Percentiles rank a stretch among this genome's conserved stretches.
These are phyloP conservation scores for Lucilia sericata DNA, from an alignment of 1,140 invertebrate genomes.

Conservation along the genomic window DNA sequence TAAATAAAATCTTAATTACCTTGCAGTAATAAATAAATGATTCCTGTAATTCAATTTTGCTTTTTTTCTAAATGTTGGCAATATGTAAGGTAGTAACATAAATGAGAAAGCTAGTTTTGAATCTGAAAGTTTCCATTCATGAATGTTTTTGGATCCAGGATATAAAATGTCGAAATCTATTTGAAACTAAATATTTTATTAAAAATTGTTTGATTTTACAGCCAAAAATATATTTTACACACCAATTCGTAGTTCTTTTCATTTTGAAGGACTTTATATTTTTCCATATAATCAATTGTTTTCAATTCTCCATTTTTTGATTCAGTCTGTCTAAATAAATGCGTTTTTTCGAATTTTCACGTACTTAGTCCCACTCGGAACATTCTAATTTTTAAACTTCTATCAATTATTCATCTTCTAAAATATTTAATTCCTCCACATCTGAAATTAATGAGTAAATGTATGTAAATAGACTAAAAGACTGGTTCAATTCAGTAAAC, in stretches of 20 bases:
- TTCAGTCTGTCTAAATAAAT: background rate
- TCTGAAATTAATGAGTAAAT: too few species aligned
- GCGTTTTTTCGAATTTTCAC: background rate
- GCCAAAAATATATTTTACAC: background rate
- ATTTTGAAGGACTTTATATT: constrained; percentile 6
- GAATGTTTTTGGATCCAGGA: background rate
- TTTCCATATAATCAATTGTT: background rate
- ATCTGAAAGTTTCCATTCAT: constrained; percentile 22
- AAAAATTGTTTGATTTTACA: background rate
- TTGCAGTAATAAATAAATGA: constrained; percentile 19
- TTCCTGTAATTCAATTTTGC: background rate
- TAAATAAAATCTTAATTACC: background rate
- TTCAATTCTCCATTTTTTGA: background rate
- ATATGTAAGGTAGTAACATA: background rate
- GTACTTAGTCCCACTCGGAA: background rate
- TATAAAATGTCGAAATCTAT: background rate
- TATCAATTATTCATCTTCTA: background rate
- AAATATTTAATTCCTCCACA: too few species aligned
- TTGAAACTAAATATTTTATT: background rate
- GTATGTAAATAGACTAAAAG: too few species aligned
- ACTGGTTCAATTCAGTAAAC: too few species aligned
- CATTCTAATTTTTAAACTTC: background rate
- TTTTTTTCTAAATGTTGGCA: background rate
- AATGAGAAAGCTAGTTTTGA: background rate
- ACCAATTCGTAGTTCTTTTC: background rate